A percentile compares a stretch with the other conserved stretches of the same genome.
Evolutionary conservation across 2,888 invertebrate genomes (phyloP).

Genomic region (Thymelicus lineola): DNA sequence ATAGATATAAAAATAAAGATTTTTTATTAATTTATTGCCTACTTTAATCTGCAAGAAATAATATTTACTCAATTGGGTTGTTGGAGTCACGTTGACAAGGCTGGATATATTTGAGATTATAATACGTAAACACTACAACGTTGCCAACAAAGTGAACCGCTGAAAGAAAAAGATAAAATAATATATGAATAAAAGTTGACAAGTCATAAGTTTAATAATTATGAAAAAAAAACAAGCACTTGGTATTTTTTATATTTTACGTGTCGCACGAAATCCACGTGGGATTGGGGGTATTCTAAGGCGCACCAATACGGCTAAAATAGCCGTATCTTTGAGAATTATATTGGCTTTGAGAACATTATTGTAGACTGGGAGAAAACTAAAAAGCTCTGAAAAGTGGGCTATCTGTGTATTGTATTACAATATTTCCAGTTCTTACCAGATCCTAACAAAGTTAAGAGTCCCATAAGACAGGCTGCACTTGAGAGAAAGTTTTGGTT

Average conservation of each 20-base stretch:
- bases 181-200: too few species aligned
- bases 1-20: neutral
- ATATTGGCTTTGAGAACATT: too few species aligned
- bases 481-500: slow-evolving; percentile 26
- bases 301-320: too few species aligned
- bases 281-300: too few species aligned
- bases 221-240: too few species aligned
- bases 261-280: too few species aligned
- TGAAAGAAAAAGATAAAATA: slow-evolving; percentile 32
- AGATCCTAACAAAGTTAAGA: slow-evolving; percentile 13
- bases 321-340: too few species aligned
- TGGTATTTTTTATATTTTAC: too few species aligned
- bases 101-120: slow-evolving; percentile 50
- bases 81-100: slow-evolving; percentile 24
- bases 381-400: too few species aligned
- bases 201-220: too few species aligned
- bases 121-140: slow-evolving; percentile 46
- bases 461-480: slow-evolving; percentile 10
- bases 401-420: too few species aligned
- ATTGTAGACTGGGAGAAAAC: too few species aligned
- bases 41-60: neutral
- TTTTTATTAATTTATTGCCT: neutral
- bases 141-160: slow-evolving; percentile 46
- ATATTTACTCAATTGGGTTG: neutral
- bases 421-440: neutral